Evolutionary conservation across 2,888 invertebrate genomes (phyloP), one percentile per base, ranked within the genome.

Genomic region (Macaria notata): DNA sequence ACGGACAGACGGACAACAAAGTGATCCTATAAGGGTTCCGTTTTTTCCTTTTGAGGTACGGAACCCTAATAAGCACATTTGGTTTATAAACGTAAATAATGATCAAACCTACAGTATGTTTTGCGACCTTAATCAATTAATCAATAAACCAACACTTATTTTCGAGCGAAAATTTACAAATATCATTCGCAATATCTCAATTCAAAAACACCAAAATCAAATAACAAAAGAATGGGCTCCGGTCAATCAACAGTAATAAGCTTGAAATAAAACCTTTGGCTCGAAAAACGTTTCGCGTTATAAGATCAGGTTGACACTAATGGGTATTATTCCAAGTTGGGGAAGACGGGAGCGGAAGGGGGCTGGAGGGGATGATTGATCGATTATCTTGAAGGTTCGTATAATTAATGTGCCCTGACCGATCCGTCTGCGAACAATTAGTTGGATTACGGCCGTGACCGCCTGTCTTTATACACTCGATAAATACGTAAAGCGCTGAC

Each of bases 401-500:
- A 76, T 85, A 86, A 86, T 86, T 86, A 85, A 85, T 82, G 85
- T 77, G 73, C 66, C 66, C 74, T 78, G 78, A 75, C 76, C 76
- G 75, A 71, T 72, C 68, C 65, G 67, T 66, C 71, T 72, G 68
- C 62, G 67, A 72, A 79, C 79, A 78, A 78, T 77, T 75, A 76
- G 66, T 63, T 64, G 68, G 66, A 72, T 74, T 75, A 70, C 66
- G 66, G 63, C 64, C 64, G 36, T 63, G 66, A 64, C 63, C 66
- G 62, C 62, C 62, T 63, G 68, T 61, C 64, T 60, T 65, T 63
- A 57, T 45, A 59, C 50, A 50, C 45, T 39, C n/a, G 29, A 44
- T n/a, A 50, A 49, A 41, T 46, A 52, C 44, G 41, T 41, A 41
- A 9, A 4, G 41, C 44, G 48, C 47, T 44, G 30, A 44, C 9